Base-by-base conservation (phyloP, 2,113 vertebrate genomes). In the Tragulus kanchil region DNA sequence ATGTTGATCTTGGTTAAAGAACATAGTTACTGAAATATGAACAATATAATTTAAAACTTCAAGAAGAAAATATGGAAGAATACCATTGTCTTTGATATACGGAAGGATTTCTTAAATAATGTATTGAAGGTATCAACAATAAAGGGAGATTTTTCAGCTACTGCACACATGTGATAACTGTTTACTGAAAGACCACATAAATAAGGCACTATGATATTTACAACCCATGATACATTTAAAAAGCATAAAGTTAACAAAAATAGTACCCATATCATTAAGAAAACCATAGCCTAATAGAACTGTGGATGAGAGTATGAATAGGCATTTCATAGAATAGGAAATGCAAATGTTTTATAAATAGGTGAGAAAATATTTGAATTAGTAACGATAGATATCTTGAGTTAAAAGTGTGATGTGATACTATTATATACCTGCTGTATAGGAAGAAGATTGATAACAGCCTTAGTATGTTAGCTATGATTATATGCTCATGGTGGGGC, bases 241-340 rank as follows among this genome's bases (percentile, higher is more conserved):
- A 54, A 90, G 17, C 64, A 67, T 67, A n/a, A 78, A 25, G 12
- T 42, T 92, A 31, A 71, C 1, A 42, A 48, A 50, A 5, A 54
- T 45, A 45, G 6, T 52, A 26, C 79, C 28, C 2, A 61, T 59
- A 78, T 67, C 42, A 71, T 71, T 94, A 92, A 69, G 16, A 88
- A 56, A 69, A 23, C 48, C 36, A 36, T 45, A 69, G 25, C 56
- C 59, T 65, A 85, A 31, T 58, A 3, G 9, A 54, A 67, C 58
- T 45, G 19, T 52, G 65, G 21, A 36, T 16, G 62, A 78, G 83
- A 84, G 26, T 28, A 36, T 16, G 6, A 75, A 75, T 1, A 62
- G 54, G 6, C 50, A 69, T 42, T 86, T 94, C 21, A 62, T 64
- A 86, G 79, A 92, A 31, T 65, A 90, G 52, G 31, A 91, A 84